phyloP scores from a whole-genome alignment of 2,888 invertebrate genomes.

The Limnephilus marmoratus region DNA sequence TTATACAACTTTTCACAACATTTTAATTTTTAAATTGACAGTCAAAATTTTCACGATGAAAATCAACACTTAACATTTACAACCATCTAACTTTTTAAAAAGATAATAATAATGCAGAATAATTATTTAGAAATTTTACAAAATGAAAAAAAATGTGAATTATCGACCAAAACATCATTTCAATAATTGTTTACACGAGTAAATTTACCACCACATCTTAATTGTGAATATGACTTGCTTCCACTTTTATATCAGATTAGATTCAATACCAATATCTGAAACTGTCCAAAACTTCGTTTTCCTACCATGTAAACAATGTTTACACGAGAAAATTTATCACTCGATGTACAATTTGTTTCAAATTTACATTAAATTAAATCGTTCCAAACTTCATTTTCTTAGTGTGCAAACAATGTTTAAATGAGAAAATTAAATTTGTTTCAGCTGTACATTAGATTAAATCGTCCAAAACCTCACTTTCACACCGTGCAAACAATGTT shows the following conservation, averaged over 20 bases:
- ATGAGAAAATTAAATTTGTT: too few species aligned
- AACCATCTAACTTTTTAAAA: too few species aligned
- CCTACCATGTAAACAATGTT: not conserved
- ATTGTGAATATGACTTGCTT: not conserved
- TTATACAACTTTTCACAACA: too few species aligned
- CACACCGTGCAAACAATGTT: not conserved
- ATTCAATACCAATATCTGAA: not conserved
- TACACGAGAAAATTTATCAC: not conserved
- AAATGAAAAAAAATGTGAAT: not conserved
- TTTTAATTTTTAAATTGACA: too few species aligned
- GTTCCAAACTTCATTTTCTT: not conserved
- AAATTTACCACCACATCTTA: not conserved
- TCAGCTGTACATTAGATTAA: not conserved
- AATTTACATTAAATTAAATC: not conserved
- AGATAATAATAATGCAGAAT: too few species aligned
- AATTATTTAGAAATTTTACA: not conserved
- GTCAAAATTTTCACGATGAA: too few species aligned
- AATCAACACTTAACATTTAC: too few species aligned
- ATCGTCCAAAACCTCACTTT: not conserved
- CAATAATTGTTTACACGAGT: not conserved
- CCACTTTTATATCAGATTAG: not conserved
- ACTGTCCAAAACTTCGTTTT: not conserved
- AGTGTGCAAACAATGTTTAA: not conserved
- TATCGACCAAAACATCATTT: not conserved
- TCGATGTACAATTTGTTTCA: not conserved